Evolutionary conservation across 2,888 invertebrate species (phyloP), one percentile per base, ranked within the genome.

Genomic region (Leucophora obtusa): DNA sequence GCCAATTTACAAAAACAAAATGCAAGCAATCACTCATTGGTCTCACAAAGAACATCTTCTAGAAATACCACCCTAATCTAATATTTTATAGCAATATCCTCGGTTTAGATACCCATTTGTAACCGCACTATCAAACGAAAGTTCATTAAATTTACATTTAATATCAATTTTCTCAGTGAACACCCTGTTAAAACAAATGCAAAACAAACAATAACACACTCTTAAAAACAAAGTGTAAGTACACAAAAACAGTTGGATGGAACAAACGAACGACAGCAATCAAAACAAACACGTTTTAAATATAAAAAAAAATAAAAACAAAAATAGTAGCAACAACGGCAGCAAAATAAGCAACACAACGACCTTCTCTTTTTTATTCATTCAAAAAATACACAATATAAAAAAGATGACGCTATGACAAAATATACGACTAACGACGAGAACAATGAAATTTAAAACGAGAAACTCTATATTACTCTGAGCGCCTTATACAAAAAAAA

Each of bases 311-410:
- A 65, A 79, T 79, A 79, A 59, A 6, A 50, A 15, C 58, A 60
- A 18, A 38, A 28, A 7, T 21, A 56, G 53, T 21, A 68, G 6
- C n/a, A 15, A 33, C 10, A 68, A 71, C 54, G 24, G 51, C 66
- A 59, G 72, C 63, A 69, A 18, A 38, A 21, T 56, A 56, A 58
- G 68, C 73, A 77, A 73, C 70, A 78, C 81, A 81, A 77, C 81
- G 81, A 81, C 81, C 81, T 81, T 81, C 81, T 81, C 81, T 73
- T 81, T 80, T 77, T 77, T 77, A 79, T 79, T 77, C 73, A 74
- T 77, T 70, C 35, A 79, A 59, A 68, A 10, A 54, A 56, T 11
- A 65, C 21, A 17, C 11, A 62, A 33, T 59, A 18, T 38, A 65
- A 65, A 70, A 65, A 53, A 58, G 58, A 68, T 65, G 43, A 73